A percentile compares a stretch with the other conserved stretches of the same genome.
Evolutionary conservation across 2,888 invertebrate genomes (phyloP).

Genomic region (Chydorus sphaericus): DNA sequence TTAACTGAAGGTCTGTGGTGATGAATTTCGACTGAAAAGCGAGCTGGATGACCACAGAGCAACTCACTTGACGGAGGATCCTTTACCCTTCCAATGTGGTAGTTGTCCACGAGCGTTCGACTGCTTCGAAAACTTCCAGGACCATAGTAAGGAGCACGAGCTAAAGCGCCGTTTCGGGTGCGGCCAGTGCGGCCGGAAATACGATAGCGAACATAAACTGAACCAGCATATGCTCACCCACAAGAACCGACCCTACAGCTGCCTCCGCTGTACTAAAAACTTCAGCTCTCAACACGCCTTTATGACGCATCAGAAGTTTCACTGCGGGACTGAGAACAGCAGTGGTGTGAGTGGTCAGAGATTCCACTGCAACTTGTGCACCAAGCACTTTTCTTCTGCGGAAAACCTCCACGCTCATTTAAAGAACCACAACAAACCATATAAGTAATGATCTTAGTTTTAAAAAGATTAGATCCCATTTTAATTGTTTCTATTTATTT

Average conservation of each 20-base stretch:
- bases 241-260: neutral
- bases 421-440: conserved; percentile 9
- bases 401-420: conserved; percentile 9
- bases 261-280: neutral
- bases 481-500: too few relatives aligned
- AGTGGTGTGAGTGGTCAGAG: too few relatives aligned
- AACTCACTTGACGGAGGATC: neutral
- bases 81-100: conserved; percentile 1
- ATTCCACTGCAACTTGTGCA: conserved; percentile 7
- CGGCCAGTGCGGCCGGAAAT: conserved; percentile 7
- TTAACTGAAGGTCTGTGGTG: too few relatives aligned
- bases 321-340: neutral
- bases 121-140: neutral
- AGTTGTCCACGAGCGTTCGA: conserved; percentile 6
- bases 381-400: neutral
- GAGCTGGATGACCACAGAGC: neutral
- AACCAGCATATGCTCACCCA: conserved; percentile 1
- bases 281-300: neutral
- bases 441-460: conserved; percentile 2
- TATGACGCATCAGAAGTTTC: neutral
- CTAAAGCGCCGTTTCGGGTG: neutral
- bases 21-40: conserved; percentile 2
- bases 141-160: neutral
- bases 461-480: neutral
- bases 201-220: neutral